Evolutionary conservation across 2,888 invertebrate species (phyloP), one percentile per base, ranked within the genome.

Genomic region (Embidobia sp.): DNA sequence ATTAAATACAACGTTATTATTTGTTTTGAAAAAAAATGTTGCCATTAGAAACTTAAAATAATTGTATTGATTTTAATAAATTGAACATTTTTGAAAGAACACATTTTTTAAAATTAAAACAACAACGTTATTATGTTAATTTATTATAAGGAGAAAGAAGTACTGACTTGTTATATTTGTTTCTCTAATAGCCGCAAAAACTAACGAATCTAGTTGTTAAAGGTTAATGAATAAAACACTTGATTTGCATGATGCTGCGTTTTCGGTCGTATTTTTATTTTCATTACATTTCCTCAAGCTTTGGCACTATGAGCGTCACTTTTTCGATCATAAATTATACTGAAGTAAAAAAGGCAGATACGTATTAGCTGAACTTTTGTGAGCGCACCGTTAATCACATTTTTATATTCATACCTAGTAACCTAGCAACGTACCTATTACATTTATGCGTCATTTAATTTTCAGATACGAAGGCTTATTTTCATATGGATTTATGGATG

Each of bases 241-340:
- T 51, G 46, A 67, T 75, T 74, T 61, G 67, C 74, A 67, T 61
- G 74, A 55, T 44, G 22, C 22, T 3, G 61, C 66, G 37, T 27
- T 26, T 40, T 37, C 35, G 46, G 19, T 27, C 48, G 35, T 51
- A 66, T 59, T 55, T 64, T 53, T 66, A 66, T 74, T 74, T 74
- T 74, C 74, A 61, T 53, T 74, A 44, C 66, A 59, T 66, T 66
- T 73, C 37, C 42, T 59, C 59, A 59, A 35, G 64, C 63, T 63
- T 72, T 55, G 72, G 53, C 72, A 46, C 48, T 13, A 31, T 11
- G n/a, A n/a, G 44, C 49, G 64, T 74, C 59, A 59, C 59, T 66
- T 66, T 74, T 51, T 61, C 48, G 59, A 74, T 66, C 74, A 74
- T 74, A 74, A 74, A 74, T 74, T 74, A 66, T 49, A 8, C 22